Conservation (phyloP, 35 echinoderm and acorn worm species). For the Heliocidaris erythrogramma region DNA sequence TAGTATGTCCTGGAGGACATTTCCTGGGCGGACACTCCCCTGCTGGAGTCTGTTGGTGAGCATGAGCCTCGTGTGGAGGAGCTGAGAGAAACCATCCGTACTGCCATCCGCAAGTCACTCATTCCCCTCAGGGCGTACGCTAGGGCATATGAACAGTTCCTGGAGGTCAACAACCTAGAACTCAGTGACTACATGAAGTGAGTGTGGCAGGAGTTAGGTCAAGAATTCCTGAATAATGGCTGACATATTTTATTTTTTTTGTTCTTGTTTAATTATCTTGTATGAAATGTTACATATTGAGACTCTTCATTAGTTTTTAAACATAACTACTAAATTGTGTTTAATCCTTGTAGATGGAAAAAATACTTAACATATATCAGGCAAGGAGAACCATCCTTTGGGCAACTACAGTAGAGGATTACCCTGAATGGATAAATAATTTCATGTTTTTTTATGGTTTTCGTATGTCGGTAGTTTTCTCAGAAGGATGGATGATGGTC, state of each 20-base stretch:
- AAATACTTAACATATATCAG: too few relatives aligned
- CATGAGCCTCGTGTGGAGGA: conserved; percentile 97
- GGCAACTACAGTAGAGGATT: too few relatives aligned
- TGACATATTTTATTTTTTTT: neutral
- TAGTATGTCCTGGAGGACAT: conserved; percentile 98
- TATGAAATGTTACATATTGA: neutral
- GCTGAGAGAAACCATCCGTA: conserved; percentile 80
- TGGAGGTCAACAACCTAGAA: conserved; percentile 96
- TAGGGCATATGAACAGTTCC: conserved; percentile 89
- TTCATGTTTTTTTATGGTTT: too few relatives aligned
- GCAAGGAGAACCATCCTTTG: too few relatives aligned
- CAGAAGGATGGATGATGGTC: too few relatives aligned
- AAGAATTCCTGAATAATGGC: neutral
- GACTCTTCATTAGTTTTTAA: neutral
- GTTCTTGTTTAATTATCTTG: neutral
- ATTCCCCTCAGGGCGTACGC: conserved; percentile 95
- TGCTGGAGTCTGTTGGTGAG: conserved; percentile 93
- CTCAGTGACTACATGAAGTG: conserved; percentile 96
- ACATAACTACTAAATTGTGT: neutral
- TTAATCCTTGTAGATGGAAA: neutral
- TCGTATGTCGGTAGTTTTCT: too few relatives aligned
- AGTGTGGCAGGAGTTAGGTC: conserved; percentile 18
- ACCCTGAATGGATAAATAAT: too few relatives aligned
- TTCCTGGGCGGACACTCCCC: conserved; percentile 98
- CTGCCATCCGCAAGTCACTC: conserved; percentile 85